Percentiles rank a stretch among this genome's conserved stretches.
phyloP scores from a whole-genome alignment of 2,113 vertebrate genomes.

The Seriola dumerili region DNA sequence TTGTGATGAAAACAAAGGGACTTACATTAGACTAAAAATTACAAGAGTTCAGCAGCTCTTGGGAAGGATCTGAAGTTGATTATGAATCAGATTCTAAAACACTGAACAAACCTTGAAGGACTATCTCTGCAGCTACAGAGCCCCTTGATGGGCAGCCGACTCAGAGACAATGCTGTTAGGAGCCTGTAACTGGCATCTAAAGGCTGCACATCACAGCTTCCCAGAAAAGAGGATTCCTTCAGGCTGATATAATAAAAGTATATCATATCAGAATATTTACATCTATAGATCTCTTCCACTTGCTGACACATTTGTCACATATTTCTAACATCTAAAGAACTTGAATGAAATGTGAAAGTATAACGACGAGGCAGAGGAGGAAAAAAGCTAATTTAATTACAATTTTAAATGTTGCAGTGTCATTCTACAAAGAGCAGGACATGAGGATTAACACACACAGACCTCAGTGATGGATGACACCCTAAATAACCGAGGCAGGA shows the following conservation, averaged over 20 bases:
- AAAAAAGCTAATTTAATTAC: background rate
- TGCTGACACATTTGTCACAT: background rate
- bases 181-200: slow-evolving; percentile 35
- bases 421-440: slow-evolving; percentile 6
- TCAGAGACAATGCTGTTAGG: background rate
- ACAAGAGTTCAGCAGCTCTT: background rate
- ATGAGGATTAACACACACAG: slow-evolving; percentile 28
- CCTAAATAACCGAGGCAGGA: slow-evolving; percentile 42
- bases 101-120: slow-evolving; percentile 27
- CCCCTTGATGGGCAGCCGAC: slow-evolving; percentile 5
- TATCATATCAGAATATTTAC: slow-evolving; percentile 21
- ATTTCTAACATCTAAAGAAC: slow-evolving; percentile 1
- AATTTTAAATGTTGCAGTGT: background rate
- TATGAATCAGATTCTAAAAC: slow-evolving; percentile 19
- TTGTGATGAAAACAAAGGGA: background rate
- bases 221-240: slow-evolving; percentile 14
- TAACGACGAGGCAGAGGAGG: no score
- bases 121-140: slow-evolving; percentile 20
- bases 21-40: background rate
- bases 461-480: slow-evolving; percentile 23
- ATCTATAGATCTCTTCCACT: background rate
- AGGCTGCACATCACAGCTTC: slow-evolving; percentile 21
- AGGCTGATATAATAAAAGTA: background rate
- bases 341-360: background rate
- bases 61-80: slow-evolving; percentile 6